These are phyloP conservation scores for Channa striata DNA, from an alignment of 2,797 vertebrate species.

Conservation along the genomic window DNA sequence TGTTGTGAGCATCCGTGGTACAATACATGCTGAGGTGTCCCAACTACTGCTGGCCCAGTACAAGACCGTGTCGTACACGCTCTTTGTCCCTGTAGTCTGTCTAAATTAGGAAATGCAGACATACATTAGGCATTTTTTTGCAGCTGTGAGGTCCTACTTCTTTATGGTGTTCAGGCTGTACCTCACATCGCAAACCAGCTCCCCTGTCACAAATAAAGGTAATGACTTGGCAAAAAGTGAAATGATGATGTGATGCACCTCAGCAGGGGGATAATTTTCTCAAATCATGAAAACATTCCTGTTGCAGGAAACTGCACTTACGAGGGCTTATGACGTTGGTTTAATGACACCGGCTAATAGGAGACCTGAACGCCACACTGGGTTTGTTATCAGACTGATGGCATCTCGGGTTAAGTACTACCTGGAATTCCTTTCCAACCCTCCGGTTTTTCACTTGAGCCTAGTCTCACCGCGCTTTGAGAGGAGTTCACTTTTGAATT, in stretches of 20 bases:
- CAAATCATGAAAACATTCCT: conserved; percentile 23
- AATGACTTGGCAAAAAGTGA: conserved; percentile 59
- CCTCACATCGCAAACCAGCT: conserved; percentile 23
- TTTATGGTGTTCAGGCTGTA: conserved; percentile 9
- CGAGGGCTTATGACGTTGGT: conserved; percentile 45
- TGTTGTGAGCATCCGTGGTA: not conserved
- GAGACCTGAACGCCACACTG: conserved; percentile 27
- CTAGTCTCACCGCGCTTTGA: conserved; percentile 7
- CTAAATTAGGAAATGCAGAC: not conserved
- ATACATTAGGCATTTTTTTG: not conserved
- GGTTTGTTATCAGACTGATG: conserved; percentile 48
- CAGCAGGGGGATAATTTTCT: conserved; percentile 39
- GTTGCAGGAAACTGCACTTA: conserved; percentile 32
- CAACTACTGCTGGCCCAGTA: not conserved
- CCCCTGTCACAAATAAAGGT: conserved; percentile 46
- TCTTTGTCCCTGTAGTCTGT: not conserved
- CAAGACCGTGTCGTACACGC: not conserved
- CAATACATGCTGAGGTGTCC: too few species aligned
- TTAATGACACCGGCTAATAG: conserved; percentile 51
- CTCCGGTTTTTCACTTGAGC: conserved; percentile 33
- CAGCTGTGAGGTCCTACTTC: conserved; percentile 6
- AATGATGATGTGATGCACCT: conserved; percentile 38
- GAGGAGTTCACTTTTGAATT: conserved; percentile 37
- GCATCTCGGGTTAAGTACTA: conserved; percentile 39
- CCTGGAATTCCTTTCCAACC: conserved; percentile 26